Percentiles rank a stretch among this genome's conserved stretches.
Conservation (phyloP, 2,113 vertebrate genomes). For the Odontophorus gujanensis region DNA sequence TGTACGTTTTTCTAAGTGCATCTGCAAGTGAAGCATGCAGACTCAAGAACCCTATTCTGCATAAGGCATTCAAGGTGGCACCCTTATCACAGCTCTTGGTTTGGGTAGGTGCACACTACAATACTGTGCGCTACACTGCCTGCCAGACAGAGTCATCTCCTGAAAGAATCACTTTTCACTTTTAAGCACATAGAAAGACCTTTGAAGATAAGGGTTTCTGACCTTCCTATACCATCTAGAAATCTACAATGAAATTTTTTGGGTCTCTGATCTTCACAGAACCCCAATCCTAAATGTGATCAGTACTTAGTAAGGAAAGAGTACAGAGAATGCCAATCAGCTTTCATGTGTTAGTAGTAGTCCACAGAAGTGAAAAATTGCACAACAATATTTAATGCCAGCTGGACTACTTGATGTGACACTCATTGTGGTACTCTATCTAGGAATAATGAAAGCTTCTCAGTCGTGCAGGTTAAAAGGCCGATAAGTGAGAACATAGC, state of each 20-base stretch:
- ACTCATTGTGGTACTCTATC: background rate
- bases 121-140: background rate
- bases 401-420: fast-evolving
- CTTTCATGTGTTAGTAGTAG: background rate
- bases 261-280: background rate
- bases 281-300: background rate
- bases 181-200: background rate
- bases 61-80: background rate
- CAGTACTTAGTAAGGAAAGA: background rate
- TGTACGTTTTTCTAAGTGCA: background rate
- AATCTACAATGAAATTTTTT: background rate
- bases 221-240: background rate
- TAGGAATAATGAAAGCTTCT: background rate
- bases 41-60: background rate
- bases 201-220: background rate
- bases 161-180: background rate
- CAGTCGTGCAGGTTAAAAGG: background rate
- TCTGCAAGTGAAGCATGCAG: background rate
- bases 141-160: background rate
- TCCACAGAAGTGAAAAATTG: background rate
- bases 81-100: background rate
- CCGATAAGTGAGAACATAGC: background rate
- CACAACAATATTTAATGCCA: background rate
- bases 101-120: background rate
- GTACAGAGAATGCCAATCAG: background rate